These are phyloP conservation scores for Sebastes baramenuke DNA, from an alignment of 2,797 vertebrate species.

Conservation along the genomic window DNA sequence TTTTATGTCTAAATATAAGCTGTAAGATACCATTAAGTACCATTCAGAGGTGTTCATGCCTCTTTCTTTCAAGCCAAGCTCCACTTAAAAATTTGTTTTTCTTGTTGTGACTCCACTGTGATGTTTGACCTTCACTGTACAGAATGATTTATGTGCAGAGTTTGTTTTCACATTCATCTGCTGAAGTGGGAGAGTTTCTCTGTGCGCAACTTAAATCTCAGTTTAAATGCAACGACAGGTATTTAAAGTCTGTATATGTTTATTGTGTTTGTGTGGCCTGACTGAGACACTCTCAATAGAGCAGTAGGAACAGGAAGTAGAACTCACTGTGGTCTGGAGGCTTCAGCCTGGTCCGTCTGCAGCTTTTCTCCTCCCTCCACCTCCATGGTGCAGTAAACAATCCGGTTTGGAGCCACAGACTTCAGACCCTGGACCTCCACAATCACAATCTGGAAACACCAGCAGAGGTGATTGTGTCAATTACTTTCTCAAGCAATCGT, in stretches of 20 bases:
- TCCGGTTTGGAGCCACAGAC: slow-evolving; percentile 94
- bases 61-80: accelerated
- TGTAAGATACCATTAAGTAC: too few relatives aligned
- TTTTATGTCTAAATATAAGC: too few relatives aligned
- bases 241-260: neutral
- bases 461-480: too few relatives aligned
- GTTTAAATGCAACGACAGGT: neutral
- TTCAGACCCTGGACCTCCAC: slow-evolving; percentile 97
- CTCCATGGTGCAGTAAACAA: slow-evolving; percentile 99
- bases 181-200: neutral
- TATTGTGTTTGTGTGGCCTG: neutral
- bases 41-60: too few relatives aligned
- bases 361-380: slow-evolving; percentile 97
- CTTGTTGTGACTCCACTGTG: neutral
- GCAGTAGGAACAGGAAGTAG: neutral
- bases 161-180: neutral
- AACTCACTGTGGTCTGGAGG: slow-evolving; percentile 96
- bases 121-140: neutral
- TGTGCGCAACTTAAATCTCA: neutral
- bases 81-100: neutral
- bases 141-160: neutral
- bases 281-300: neutral
- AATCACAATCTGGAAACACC: slow-evolving; percentile 91
- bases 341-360: slow-evolving; percentile 97
- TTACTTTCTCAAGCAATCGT: too few relatives aligned